Percentiles rank a stretch among this genome's conserved stretches.
Conservation (phyloP, 1,140 invertebrate species). For the Helicoverpa armigera region DNA sequence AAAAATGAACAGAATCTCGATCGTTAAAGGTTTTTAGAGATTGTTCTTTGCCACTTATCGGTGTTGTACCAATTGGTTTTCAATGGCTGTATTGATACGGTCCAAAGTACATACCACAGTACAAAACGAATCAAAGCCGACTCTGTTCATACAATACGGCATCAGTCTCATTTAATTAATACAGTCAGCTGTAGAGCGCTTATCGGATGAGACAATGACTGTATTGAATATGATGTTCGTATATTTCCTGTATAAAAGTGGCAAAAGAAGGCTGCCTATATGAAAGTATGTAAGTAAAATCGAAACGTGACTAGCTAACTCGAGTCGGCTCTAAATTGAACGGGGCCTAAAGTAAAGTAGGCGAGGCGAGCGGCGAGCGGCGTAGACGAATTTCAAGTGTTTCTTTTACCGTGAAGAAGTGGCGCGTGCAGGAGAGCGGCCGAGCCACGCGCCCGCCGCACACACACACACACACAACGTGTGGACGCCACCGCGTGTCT, state of each 20-base stretch:
- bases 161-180: slow-evolving; percentile 16
- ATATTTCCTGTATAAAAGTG: slow-evolving; percentile 18
- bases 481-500: background rate
- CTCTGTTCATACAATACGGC: slow-evolving; percentile 27
- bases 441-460: slow-evolving; percentile 31
- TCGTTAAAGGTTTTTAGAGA: slow-evolving; percentile 10
- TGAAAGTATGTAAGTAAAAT: slow-evolving; percentile 28
- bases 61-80: slow-evolving; percentile 8
- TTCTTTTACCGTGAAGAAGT: slow-evolving; percentile 72
- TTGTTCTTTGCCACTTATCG: slow-evolving; percentile 12
- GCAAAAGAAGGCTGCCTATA: slow-evolving; percentile 7
- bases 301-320: slow-evolving; percentile 56
- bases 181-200: slow-evolving; percentile 7
- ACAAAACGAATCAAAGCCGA: slow-evolving; percentile 5
- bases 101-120: slow-evolving; percentile 6
- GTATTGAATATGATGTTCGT: slow-evolving; percentile 13
- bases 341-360: slow-evolving; percentile 63
- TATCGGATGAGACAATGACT: slow-evolving; percentile 12
- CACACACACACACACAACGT: slow-evolving; percentile 17
- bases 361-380: slow-evolving; percentile 55
- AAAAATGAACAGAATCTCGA: slow-evolving; percentile 5
- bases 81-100: slow-evolving; percentile 7
- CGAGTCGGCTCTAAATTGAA: slow-evolving; percentile 59
- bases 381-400: slow-evolving; percentile 75
- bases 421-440: slow-evolving; percentile 72